Base-by-base conservation (phyloP, 2,797 vertebrate species). In the Brachyrhaphis roseni region DNA sequence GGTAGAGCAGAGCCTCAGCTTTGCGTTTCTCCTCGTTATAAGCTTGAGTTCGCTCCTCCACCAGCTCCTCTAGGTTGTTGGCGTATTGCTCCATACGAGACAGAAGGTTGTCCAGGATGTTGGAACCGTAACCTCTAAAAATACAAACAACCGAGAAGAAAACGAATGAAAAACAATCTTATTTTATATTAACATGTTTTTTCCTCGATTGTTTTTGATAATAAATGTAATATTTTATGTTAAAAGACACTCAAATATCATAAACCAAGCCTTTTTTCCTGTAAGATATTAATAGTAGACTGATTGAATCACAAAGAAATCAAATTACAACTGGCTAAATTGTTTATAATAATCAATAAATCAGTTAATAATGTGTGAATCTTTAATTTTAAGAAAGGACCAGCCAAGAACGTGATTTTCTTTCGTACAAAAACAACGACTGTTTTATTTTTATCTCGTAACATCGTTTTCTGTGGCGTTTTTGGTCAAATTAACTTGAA, bases 11-110 rank as follows among this genome's bases (percentile, higher is more conserved):
- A 0, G 96, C 95, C 88, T 99, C 98, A 0, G 98, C 98, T 78
- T 97, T 98, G 80, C 96, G 96, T 83, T 98, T 99, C 96, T 99
- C 98, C 84, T 99, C 98, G 82, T 98, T 94, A 87, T 99, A 99
- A 0, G 97, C 98, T 86, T 98, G 97, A 0, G 98, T 98, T 0
- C 98, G 87, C 75, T 98, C 98, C 89, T 98, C 98, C 85, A 98
- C 98, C 91, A 99, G 94, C 89, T 98, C 97, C 93, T 99, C 98
- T 90, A 99, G 94, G 89, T 98, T 98, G 92, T 98, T 97, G 85
- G 98, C 97, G 0, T 99, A 99, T 79, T 98, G 98, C 91, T 98
- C 98, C 98, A 98, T 98, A 26, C 98, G 97, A 0, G 96, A 96
- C 84, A 99, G 93, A 11, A 99, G 95, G 87, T 98, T 98, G 91